These are phyloP conservation scores for Bursaphelenchus okinawaensis DNA, from an alignment of 2,888 invertebrate species.

Conservation along the genomic window DNA sequence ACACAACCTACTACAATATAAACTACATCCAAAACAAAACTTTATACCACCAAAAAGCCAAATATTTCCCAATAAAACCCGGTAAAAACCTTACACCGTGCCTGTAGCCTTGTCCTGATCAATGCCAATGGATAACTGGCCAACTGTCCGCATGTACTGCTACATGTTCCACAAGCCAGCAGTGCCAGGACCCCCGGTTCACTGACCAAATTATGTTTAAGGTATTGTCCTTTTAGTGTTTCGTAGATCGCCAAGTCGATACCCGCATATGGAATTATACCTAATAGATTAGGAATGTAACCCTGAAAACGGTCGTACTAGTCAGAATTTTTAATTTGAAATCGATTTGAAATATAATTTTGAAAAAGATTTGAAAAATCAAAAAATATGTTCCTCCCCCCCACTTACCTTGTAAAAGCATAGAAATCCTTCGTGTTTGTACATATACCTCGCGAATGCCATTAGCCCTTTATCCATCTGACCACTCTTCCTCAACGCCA, in stretches of 20 bases:
- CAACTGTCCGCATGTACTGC: conserved; percentile 91
- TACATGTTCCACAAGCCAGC: conserved; percentile 83
- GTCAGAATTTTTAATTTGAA: no score
- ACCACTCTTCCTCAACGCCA: conserved; percentile 90
- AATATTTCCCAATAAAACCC: no score
- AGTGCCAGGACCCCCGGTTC: conserved; percentile 81
- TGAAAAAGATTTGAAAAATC: no score
- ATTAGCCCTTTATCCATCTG: conserved; percentile 76
- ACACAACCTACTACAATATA: no score
- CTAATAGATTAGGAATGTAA: conserved; percentile 89
- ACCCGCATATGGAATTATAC: conserved; percentile 94
- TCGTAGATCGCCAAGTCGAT: conserved; percentile 97
- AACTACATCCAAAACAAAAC: no score
- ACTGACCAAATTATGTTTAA: conserved; percentile 67
- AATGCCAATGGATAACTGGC: conserved; percentile 95
- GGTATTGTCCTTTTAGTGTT: conserved; percentile 84
- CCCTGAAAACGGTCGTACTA: no score
- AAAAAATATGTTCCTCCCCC: no score
- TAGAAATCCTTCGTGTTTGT: conserved; percentile 73
- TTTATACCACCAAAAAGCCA: no score
- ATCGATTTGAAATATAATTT: background rate
- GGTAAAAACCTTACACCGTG: conserved; percentile 59
- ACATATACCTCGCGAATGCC: conserved; percentile 85
- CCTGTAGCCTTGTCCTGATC: conserved; percentile 88
- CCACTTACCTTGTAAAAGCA: conserved; percentile 71